Evolutionary conservation across 2,888 invertebrate species (phyloP), one percentile per base, ranked within the genome.

Genomic region (Itoplectis maculator): DNA sequence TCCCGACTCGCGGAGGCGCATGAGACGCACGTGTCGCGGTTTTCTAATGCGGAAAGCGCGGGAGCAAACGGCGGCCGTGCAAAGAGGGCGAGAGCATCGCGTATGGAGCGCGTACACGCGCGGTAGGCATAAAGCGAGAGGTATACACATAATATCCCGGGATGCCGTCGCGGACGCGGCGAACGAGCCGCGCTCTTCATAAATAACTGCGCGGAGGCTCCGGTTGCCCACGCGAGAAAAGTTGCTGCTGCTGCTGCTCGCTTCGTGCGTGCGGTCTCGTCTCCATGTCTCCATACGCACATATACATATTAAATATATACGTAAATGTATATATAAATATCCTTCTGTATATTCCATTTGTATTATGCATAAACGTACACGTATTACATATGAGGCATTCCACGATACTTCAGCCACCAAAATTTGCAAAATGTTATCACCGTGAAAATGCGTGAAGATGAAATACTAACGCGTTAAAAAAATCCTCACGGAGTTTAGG

Each of bases 21-120:
- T 40, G 68, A 40, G 37, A 18, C 83, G 88, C 89, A 89, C 89
- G 90, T 89, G 90, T 88, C 89, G 85, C 87, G 85, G 77, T 89
- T 89, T 86, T 86, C 87, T 86, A 86, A 86, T 85, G 75, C 81
- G 78, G 85, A 83, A 73, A 84, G 83, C 80, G 83, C 85, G 81
- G 87, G 77, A 87, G 87, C 87, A 86, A 88, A 88, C 89, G 87
- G 85, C 86, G 84, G 87, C 85, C 86, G 84, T 29, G 75, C 3
- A 89, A 90, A 90, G 86, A 88, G 90, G 88, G n/a, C n/a, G n/a
- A n/a, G n/a, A 90, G 77, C 88, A 90, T 88, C 87, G 83, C 89
- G 87, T 88, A 88, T 82, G n/a, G n/a, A 61, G 81, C 75, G 79
- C 68, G 74, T n/a, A 84, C 82, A 84, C 40, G 51, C 56, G n/a